Conservation (phyloP, 2,888 invertebrate genomes). For the Acanthacorydalis orientalis region DNA sequence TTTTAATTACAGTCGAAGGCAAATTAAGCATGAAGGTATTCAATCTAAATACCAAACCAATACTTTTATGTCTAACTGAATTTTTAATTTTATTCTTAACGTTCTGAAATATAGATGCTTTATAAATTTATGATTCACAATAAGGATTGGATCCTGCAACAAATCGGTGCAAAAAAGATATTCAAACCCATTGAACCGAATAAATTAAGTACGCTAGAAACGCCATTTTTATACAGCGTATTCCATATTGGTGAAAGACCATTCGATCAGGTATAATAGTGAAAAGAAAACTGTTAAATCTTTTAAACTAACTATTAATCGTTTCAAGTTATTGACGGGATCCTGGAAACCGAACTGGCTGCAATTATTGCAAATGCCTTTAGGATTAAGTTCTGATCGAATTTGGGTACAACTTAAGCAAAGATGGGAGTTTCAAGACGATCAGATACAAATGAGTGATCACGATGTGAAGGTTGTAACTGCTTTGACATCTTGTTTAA, state of each 20-base stretch:
- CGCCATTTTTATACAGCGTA: conserved; percentile 54
- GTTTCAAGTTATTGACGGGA: conserved; percentile 28
- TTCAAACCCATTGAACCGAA: conserved; percentile 21
- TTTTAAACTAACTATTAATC: background rate
- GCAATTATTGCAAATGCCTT: conserved; percentile 27
- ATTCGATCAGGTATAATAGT: conserved; percentile 51
- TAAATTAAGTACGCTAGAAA: conserved; percentile 18
- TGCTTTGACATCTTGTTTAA: conserved; percentile 17
- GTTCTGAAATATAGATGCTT: conserved; percentile 32
- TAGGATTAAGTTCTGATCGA: conserved; percentile 29
- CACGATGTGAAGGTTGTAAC: conserved; percentile 21
- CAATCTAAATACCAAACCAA: too few species aligned
- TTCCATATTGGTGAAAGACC: conserved; percentile 59
- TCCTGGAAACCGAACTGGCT: conserved; percentile 32
- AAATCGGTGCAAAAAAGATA: conserved; percentile 30
- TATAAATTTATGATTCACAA: conserved; percentile 55
- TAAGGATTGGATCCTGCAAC: conserved; percentile 46
- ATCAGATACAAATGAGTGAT: conserved; percentile 14
- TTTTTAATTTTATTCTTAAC: conserved; percentile 4
- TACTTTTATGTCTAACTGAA: too few species aligned
- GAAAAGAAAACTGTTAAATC: background rate
- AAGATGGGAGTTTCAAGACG: conserved; percentile 32
- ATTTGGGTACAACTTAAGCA: conserved; percentile 29
- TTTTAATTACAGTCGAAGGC: conserved; percentile 41
- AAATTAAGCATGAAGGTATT: conserved; percentile 32